A percentile compares a stretch with the other conserved stretches of the same genome.
Evolutionary conservation across 2,113 vertebrate genomes (phyloP).

Genomic region (Acrocephalus arundinaceus): DNA sequence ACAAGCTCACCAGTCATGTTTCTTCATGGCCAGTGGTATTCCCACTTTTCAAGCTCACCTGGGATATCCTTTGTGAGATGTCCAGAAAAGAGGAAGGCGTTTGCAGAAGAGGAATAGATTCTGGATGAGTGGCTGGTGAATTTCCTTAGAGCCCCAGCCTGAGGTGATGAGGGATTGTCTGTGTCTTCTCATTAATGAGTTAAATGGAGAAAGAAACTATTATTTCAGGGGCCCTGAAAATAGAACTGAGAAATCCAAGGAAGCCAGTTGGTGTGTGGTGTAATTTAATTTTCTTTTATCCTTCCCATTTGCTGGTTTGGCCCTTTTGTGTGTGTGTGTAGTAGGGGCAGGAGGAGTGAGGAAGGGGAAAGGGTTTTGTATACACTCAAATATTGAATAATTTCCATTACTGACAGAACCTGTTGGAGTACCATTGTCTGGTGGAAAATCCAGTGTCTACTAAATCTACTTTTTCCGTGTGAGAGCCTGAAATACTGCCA

Average conservation of each 20-base stretch:
- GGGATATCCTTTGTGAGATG: neutral
- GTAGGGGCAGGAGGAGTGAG: rapidly evolving
- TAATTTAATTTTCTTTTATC: neutral
- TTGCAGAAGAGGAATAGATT: neutral
- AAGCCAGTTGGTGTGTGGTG: neutral
- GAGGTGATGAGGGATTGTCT: neutral
- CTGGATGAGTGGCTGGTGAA: neutral
- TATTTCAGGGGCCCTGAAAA: neutral
- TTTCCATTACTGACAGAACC: neutral
- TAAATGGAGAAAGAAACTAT: neutral
- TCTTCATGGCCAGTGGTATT: neutral
- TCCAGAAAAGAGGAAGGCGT: neutral
- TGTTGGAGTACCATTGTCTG: neutral
- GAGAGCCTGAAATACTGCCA: neutral
- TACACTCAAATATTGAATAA: neutral
- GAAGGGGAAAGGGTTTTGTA: neutral
- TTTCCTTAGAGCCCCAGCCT: neutral
- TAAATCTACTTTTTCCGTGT: neutral
- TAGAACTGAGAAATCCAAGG: neutral
- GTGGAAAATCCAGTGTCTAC: neutral
- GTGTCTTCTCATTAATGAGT: neutral
- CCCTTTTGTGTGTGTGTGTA: neutral
- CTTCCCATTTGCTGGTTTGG: neutral
- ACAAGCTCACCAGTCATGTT: neutral
- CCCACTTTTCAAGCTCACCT: neutral